Conservation (phyloP, 2,113 vertebrate genomes). For the Machaerirhynchus nigripectus region DNA sequence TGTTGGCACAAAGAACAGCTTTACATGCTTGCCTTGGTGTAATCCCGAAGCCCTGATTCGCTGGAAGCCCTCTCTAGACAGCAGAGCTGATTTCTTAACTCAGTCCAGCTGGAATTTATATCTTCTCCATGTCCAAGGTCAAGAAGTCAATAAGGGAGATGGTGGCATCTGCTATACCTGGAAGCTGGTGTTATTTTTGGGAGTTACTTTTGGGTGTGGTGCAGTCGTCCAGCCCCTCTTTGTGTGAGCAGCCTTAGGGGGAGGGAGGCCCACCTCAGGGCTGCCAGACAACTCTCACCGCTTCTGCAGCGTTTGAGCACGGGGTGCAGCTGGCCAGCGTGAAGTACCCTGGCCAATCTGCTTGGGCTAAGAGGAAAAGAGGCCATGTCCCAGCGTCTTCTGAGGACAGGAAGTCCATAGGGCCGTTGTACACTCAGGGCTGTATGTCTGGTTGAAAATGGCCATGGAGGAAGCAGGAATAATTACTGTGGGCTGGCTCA, state of each 20-base stretch:
- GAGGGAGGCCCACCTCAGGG: background rate
- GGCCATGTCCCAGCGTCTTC: background rate
- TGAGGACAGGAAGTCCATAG: background rate
- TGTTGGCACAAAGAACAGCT: background rate
- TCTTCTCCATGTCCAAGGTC: background rate
- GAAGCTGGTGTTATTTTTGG: background rate
- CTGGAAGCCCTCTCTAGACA: background rate
- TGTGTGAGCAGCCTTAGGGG: background rate
- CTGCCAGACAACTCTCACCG: background rate
- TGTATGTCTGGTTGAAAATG: background rate
- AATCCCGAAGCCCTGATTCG: background rate
- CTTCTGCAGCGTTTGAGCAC: background rate
- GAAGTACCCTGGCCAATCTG: background rate
- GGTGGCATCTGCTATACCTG: background rate
- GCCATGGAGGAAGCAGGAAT: background rate
- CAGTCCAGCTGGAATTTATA: background rate
- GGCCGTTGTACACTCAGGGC: fast-evolving
- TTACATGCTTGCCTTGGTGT: background rate
- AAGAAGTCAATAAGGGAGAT: background rate
- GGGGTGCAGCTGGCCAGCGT: background rate
- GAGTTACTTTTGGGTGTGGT: background rate
- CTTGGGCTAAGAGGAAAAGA: background rate
- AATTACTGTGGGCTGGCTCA: background rate
- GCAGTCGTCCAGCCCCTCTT: background rate
- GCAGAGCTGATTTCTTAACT: background rate